phyloP scores from a whole-genome alignment of 2,888 invertebrate species.

The Andrena bicolor region DNA sequence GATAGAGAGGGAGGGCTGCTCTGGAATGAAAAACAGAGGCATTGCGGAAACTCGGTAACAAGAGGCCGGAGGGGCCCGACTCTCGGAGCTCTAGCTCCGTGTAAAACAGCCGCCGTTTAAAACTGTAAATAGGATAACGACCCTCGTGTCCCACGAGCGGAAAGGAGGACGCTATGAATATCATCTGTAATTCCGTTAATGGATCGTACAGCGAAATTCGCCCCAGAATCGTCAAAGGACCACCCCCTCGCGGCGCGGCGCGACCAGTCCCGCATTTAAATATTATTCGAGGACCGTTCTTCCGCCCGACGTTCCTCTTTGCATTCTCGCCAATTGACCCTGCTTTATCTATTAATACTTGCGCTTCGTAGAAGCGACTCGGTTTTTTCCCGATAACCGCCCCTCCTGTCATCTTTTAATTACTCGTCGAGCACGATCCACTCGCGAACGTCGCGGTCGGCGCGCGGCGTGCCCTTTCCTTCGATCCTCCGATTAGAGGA shows the following conservation, averaged over 20 bases:
- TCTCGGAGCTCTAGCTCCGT: conserved; percentile 6
- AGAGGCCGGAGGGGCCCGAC: not conserved
- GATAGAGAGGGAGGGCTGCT: too few species aligned
- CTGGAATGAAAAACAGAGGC: too few species aligned
- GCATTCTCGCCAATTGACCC: conserved; percentile 46
- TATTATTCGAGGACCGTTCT: conserved; percentile 5
- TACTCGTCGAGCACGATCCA: not conserved
- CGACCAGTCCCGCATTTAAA: conserved; percentile 36
- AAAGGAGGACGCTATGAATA: conserved; percentile 36
- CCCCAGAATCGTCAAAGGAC: conserved; percentile 45
- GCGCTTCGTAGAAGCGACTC: conserved; percentile 2
- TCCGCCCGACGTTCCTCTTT: conserved; percentile 13
- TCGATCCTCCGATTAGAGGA: not conserved
- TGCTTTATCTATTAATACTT: conserved; percentile 30
- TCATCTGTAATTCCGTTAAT: conserved; percentile 47
- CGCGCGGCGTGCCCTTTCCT: conserved; percentile 60
- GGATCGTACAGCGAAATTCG: conserved; percentile 49
- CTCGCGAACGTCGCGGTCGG: not conserved
- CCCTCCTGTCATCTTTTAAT: conserved; percentile 16
- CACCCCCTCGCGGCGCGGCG: not conserved
- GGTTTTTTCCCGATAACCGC: not conserved
- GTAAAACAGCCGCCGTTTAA: conserved; percentile 33
- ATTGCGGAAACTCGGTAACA: too few species aligned
- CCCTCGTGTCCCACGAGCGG: conserved; percentile 14
- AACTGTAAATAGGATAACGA: conserved; percentile 32